Conservation (phyloP, 1,140 invertebrate genomes). For the Proctacanthus coquilletti region DNA sequence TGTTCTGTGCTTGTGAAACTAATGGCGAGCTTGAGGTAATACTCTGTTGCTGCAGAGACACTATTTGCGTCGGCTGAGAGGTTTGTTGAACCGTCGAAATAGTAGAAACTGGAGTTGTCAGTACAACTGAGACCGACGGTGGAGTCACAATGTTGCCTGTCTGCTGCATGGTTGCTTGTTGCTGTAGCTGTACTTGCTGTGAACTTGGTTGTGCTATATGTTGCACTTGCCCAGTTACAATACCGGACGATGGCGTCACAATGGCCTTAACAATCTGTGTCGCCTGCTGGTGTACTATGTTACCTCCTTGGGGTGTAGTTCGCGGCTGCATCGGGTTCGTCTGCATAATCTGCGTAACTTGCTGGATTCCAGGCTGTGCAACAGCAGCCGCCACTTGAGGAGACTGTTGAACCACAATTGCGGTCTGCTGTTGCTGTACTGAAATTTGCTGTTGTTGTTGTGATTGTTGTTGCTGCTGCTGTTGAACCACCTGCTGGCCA, state of each 20-base stretch:
- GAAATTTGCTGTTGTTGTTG: slow-evolving; percentile 29
- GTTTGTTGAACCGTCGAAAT: slow-evolving; percentile 4
- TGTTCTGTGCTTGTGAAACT: slow-evolving; percentile 14
- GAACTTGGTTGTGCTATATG: slow-evolving; percentile 10
- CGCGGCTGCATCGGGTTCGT: slow-evolving; percentile 1
- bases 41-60: slow-evolving; percentile 24
- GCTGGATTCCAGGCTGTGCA: neutral
- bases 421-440: slow-evolving; percentile 29
- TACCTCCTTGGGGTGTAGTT: slow-evolving; percentile 4
- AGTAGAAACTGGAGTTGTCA: slow-evolving; percentile 2
- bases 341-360: neutral
- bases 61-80: slow-evolving; percentile 24
- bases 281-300: slow-evolving; percentile 13
- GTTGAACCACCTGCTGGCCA: slow-evolving; percentile 7
- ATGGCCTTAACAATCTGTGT: slow-evolving; percentile 27
- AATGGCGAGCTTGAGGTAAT: slow-evolving; percentile 18
- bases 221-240: slow-evolving; percentile 20
- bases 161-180: slow-evolving; percentile 2
- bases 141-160: neutral
- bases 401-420: slow-evolving; percentile 27
- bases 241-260: slow-evolving; percentile 16
- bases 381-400: too few relatives aligned
- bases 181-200: slow-evolving; percentile 9
- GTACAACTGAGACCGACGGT: slow-evolving; percentile 2
- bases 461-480: neutral